Conservation (phyloP, 1,140 invertebrate species). For the Pogonognathellus flavescens region DNA sequence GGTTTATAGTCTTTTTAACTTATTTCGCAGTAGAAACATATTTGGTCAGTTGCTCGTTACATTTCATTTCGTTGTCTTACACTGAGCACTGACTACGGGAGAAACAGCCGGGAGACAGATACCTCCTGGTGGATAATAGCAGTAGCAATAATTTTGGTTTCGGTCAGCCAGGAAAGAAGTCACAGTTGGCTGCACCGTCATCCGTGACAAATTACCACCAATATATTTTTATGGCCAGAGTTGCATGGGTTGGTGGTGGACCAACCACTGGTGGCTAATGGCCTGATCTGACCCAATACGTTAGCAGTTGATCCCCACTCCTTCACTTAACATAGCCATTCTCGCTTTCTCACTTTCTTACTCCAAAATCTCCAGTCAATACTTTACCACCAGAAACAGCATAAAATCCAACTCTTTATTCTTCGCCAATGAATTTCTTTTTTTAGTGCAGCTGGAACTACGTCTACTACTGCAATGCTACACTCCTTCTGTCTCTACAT, state of each 20-base stretch:
- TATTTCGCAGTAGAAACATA: too few species aligned
- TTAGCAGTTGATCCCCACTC: slow-evolving; percentile 16
- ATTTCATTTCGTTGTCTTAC: too few species aligned
- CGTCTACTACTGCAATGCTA: background rate
- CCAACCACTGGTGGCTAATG: background rate
- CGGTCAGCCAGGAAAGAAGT: too few species aligned
- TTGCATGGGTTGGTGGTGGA: background rate
- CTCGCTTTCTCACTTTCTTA: background rate
- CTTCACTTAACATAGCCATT: background rate
- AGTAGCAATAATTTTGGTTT: too few species aligned
- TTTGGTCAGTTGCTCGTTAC: too few species aligned
- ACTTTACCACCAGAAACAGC: background rate
- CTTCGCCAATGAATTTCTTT: background rate
- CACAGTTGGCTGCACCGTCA: background rate
- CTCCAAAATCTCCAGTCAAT: background rate
- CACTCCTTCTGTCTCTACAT: background rate
- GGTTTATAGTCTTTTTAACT: too few species aligned
- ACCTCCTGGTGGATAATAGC: too few species aligned
- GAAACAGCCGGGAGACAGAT: too few species aligned
- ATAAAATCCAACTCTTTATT: background rate
- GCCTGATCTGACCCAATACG: slow-evolving; percentile 29
- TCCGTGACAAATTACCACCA: slow-evolving; percentile 30
- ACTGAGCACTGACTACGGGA: too few species aligned
- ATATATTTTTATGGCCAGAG: slow-evolving; percentile 31
- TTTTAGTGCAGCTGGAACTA: background rate